Evolutionary conservation across 2,888 invertebrate genomes (phyloP).

Genomic region (Mimumesa dahlbomi): DNA sequence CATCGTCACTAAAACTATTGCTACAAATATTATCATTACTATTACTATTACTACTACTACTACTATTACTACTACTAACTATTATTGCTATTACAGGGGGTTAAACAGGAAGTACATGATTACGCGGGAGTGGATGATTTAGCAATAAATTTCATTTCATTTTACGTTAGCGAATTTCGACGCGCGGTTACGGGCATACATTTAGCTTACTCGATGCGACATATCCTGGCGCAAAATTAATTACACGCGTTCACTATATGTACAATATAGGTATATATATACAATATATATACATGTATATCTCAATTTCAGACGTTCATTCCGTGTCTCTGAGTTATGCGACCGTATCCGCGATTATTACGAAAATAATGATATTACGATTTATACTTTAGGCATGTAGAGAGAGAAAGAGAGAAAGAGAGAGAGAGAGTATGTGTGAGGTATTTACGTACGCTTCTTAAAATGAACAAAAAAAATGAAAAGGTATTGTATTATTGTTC

Average conservation of each 20-base stretch:
- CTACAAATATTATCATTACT: slow-evolving; percentile 35
- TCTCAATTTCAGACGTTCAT: background rate
- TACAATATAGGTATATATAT: too few species aligned
- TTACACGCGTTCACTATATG: slow-evolving; percentile 1
- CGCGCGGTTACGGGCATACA: background rate
- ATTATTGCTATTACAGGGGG: slow-evolving; percentile 19
- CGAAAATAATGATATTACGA: too few species aligned
- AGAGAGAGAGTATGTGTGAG: too few species aligned
- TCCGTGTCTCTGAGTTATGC: background rate
- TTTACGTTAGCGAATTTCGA: background rate
- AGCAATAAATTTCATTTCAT: slow-evolving; percentile 13
- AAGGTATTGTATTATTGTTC: too few species aligned
- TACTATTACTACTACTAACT: slow-evolving; percentile 36
- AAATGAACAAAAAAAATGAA: too few species aligned
- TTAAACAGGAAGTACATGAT: background rate
- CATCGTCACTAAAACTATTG: slow-evolving; percentile 25
- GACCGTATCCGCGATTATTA: background rate
- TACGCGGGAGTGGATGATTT: background rate
- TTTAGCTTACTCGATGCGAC: slow-evolving; percentile 4
- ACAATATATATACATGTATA: background rate
- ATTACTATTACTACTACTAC: slow-evolving; percentile 34
- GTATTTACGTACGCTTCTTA: too few species aligned
- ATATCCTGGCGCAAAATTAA: slow-evolving; percentile 1
- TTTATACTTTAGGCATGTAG: background rate
- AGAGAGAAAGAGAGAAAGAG: too few species aligned